Evolutionary conservation across 23 tunicate genomes (phyloP), one percentile per base, ranked within the genome.

Genomic region (Aplidium turbinatum): DNA sequence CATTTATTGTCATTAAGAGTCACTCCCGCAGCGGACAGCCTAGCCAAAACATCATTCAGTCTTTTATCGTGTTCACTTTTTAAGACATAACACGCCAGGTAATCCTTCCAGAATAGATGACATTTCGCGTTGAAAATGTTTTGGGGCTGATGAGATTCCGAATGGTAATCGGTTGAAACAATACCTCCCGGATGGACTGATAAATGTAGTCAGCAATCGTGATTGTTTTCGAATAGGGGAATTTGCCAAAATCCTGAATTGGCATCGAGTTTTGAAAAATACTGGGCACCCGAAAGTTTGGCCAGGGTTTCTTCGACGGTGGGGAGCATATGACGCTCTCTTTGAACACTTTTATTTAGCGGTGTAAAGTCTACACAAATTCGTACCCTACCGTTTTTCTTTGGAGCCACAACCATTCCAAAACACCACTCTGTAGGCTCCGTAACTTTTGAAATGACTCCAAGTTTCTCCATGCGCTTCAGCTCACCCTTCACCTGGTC

Each of bases 171-270:
- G 33, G 28, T 80, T 68, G 56, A 80, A 80, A 56, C 77, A 80
- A 68, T 31, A 80, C 22, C 72, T 20, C 11, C 79, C 79, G 23
- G 21, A 24, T 6, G 79, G 67, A 3, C 68, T 30, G 16, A 73
- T 55, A 56, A 73, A 73, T 13, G 79, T 73, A 2, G 79, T 73
- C 58, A 80, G 39, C 16, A 25, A 39, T 47, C 35, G 25, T 11
- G 64, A 31, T 32, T 71, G 56, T 22, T 72, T 25, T 20, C 52
- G n/a, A n/a, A 68, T 1, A 72, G 33, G 1, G 60, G 64, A 20
- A 80, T 72, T 54, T 80, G 68, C 31, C 74, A 80, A 56, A 80
- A 71, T 16, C 85, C 85, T 11, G 85, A 80, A 57, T 80, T 80
- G 2, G 78, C 79, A 30, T 78, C 79, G 31, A 78, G 50, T 32